Evolutionary conservation across 2,888 invertebrate species (phyloP), one percentile per base, ranked within the genome.

Genomic region (Galerucella calmariensis): DNA sequence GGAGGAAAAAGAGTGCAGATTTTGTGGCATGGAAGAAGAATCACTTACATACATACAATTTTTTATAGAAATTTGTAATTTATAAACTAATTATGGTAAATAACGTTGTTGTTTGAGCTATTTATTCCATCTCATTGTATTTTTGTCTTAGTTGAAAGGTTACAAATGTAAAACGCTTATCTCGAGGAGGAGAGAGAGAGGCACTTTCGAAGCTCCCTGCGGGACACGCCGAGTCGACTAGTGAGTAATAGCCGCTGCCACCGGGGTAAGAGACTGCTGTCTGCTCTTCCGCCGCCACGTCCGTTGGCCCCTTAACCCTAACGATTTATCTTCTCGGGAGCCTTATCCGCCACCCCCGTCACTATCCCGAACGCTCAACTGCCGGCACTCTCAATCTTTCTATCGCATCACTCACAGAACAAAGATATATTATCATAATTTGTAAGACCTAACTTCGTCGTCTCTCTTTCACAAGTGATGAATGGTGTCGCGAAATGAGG

Each of bases 131-230:
- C 35, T 41, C 53, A 44, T 73, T 46, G 68, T 24, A 68, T 73
- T 68, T 68, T 67, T 65, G 67, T 71, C 62, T 71, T 53, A 63
- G 63, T 79, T 84, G 84, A 85, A 85, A 85, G 83, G 84, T 83
- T 84, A 86, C 86, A 86, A 86, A 86, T 86, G 86, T 86, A 85
- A 85, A 85, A 83, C 85, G 85, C 85, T 86, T 86, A 86, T 86
- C 86, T 85, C 82, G 81, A 83, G 84, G 83, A 82, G 44, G 44
- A 44, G 48, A 1, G 48, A 14, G 86, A 84, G 84, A 84, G 84
- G 83, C 85, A 85, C 85, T 86, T 20, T 86, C 86, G 85, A 85
- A 79, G 81, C 78, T 79, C 82, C 83, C 82, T 82, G 79, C 82
- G 82, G 83, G 84, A 69, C 72, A 51, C 27, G 74, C 72, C 70